Evolutionary conservation across 2,888 invertebrate genomes (phyloP).

Genomic region (Acheta domesticus): DNA sequence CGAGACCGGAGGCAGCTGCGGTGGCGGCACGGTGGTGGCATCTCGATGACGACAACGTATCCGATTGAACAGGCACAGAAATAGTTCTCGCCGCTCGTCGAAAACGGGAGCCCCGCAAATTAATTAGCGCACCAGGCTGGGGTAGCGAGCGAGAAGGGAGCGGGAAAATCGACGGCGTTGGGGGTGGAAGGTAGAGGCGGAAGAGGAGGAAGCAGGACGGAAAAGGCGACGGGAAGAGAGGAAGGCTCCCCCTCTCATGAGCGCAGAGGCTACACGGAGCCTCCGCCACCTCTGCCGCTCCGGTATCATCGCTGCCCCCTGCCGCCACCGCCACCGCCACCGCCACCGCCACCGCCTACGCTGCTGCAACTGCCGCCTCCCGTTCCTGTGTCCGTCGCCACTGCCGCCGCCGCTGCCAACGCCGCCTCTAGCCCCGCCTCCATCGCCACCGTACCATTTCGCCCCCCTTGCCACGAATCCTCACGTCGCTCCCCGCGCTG

Average conservation of each 20-base stretch:
- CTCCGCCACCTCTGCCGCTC: background rate
- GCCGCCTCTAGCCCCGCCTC: no score
- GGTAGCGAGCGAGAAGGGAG: no score
- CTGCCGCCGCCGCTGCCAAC: no score
- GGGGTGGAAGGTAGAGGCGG: background rate
- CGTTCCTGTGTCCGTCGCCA: no score
- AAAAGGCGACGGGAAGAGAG: background rate
- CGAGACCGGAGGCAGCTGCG: no score
- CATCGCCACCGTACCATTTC: background rate
- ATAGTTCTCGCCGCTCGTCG: background rate
- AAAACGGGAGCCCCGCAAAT: background rate
- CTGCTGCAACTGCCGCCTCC: no score
- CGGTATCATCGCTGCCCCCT: no score
- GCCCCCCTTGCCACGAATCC: background rate
- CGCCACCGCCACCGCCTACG: no score
- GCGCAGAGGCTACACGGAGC: background rate
- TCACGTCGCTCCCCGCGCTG: background rate
- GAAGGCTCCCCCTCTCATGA: background rate
- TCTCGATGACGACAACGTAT: background rate
- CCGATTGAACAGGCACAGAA: slow-evolving; percentile 1
- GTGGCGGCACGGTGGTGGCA: background rate
- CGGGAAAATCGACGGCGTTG: background rate
- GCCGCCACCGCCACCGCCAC: background rate
- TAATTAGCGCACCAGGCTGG: background rate
- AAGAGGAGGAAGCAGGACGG: background rate